Conservation (phyloP, 2,797 vertebrate genomes). For the Leucoraja ocellata region DNA sequence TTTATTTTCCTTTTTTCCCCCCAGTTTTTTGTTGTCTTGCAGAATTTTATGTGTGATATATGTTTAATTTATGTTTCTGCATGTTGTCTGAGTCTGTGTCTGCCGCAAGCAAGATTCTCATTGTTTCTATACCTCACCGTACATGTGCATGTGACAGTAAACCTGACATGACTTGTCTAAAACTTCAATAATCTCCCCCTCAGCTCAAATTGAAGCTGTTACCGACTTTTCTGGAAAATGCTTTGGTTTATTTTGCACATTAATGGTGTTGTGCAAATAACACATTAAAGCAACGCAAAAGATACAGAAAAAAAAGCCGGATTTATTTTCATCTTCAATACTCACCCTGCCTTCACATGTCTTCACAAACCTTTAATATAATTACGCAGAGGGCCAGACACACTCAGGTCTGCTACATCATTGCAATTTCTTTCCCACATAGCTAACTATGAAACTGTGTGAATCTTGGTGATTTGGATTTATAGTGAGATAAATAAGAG, state of each 20-base stretch:
- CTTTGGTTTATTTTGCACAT: neutral
- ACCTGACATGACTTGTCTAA: too few relatives aligned
- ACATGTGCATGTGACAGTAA: too few relatives aligned
- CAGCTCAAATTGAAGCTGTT: neutral
- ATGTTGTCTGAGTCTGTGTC: too few relatives aligned
- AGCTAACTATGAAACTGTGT: neutral
- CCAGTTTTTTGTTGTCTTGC: too few relatives aligned
- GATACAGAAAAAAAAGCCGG: neutral
- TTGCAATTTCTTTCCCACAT: neutral
- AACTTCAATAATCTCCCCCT: neutral
- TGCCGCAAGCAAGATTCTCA: too few relatives aligned
- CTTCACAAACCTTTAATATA: neutral
- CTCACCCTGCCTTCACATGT: neutral
- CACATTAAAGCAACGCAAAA: neutral
- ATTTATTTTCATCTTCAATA: neutral
- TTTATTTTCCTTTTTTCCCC: too few relatives aligned
- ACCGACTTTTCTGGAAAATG: neutral
- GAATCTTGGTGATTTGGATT: neutral
- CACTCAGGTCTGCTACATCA: neutral
- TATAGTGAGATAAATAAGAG: neutral
- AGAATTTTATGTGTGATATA: too few relatives aligned
- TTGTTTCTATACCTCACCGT: too few relatives aligned
- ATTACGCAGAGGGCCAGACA: neutral
- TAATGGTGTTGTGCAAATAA: neutral
- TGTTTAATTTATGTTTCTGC: too few relatives aligned